phyloP scores from a whole-genome alignment of 1,140 invertebrate species.

The Bombyx mandarina region DNA sequence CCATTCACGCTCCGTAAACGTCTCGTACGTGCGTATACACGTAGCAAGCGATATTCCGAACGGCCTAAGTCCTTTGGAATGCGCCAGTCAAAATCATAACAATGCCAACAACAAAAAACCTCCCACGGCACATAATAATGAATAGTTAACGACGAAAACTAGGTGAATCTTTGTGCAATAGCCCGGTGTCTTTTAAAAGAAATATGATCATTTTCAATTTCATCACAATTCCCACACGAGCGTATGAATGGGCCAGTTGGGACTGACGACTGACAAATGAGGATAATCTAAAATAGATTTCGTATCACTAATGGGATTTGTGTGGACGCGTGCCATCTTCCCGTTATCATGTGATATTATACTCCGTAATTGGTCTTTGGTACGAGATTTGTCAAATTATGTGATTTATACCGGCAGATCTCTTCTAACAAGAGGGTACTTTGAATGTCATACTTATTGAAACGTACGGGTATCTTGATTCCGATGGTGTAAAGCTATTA shows the following conservation, averaged over 20 bases:
- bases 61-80: constrained; percentile 46
- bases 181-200: constrained; percentile 64
- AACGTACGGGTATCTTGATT: too few species aligned
- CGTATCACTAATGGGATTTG: constrained; percentile 20
- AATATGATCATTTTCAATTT: constrained; percentile 71
- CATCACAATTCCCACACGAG: constrained; percentile 61
- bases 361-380: background rate
- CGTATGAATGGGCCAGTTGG: constrained; percentile 41
- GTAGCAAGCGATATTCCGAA: too few species aligned
- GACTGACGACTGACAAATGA: constrained; percentile 45
- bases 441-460: too few species aligned
- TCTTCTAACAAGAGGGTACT: too few species aligned
- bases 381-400: too few species aligned
- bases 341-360: constrained; percentile 24
- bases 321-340: constrained; percentile 22
- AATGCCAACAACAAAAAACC: constrained; percentile 52
- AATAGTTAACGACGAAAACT: constrained; percentile 69
- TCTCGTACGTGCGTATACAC: too few species aligned
- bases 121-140: constrained; percentile 68
- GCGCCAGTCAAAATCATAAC: constrained; percentile 55
- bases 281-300: constrained; percentile 62
- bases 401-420: too few species aligned
- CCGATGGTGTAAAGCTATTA: too few species aligned
- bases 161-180: constrained; percentile 70
- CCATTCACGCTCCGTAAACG: too few species aligned